phyloP scores from a whole-genome alignment of 2,113 vertebrate species.

The Neodontobutis hainanensis region DNA sequence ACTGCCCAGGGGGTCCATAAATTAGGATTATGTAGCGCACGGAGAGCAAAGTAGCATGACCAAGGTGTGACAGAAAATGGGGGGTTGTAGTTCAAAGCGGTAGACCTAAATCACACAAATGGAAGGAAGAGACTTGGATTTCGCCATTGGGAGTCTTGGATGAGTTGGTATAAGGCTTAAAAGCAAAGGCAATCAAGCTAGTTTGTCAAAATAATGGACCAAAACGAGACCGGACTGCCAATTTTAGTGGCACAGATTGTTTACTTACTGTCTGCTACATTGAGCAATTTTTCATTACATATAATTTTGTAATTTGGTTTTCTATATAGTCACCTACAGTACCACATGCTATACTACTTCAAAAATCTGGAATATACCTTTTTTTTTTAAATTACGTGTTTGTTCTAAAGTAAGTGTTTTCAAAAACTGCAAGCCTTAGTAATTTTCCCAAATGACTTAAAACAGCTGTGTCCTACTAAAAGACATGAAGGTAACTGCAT shows the following conservation, averaged over 20 bases:
- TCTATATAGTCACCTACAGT: not conserved
- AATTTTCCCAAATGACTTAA: constrained; percentile 1
- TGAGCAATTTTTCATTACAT: too few relatives aligned
- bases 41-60: constrained; percentile 30
- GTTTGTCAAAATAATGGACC: not conserved
- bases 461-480: constrained; percentile 14
- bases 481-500: not conserved
- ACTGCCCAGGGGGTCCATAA: constrained; percentile 57
- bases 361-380: not conserved
- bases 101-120: constrained; percentile 1
- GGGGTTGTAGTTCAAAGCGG: not conserved
- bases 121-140: not conserved
- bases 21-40: constrained; percentile 54
- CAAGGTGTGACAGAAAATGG: constrained; percentile 40
- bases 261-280: too few relatives aligned
- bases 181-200: not conserved
- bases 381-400: not conserved
- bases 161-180: not conserved
- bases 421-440: not conserved
- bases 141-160: not conserved
- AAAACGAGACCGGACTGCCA: not conserved
- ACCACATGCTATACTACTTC: not conserved
- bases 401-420: not conserved
- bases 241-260: too few relatives aligned
- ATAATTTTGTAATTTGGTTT: too few relatives aligned